Evolutionary conservation across 2,113 vertebrate species (phyloP), one percentile per base, ranked within the genome.

Genomic region (Pristiophorus japonicus): DNA sequence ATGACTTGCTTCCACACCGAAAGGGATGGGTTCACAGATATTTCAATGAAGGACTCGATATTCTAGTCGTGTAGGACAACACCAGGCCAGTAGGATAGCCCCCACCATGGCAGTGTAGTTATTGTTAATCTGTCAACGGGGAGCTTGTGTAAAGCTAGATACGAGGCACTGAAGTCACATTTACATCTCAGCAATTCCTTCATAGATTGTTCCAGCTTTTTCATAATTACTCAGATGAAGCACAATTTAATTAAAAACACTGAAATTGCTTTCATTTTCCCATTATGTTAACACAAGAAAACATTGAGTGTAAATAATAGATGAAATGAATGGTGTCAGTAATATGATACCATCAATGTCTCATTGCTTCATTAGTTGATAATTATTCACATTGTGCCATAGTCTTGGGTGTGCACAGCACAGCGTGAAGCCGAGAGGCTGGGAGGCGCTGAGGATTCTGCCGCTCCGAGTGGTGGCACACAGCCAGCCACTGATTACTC

Each of bases 191-290:
- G 84, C 7, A 51, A 87, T 55, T 51, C 47, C 81, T 20, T 47
- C 38, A 38, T 16, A 85, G 38, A 47, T 47, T 85, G 7, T 85
- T 47, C 38, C 81, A 81, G 67, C 75, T 16, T 42, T 2, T 81
- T 16, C 16, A 84, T 84, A 22, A 1, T 87, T 30, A 87, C 11
- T 87, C 22, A 55, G 27, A 87, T 87, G 84, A 51, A 51, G 84
- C 81, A 51, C 10, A 51, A 87, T 87, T 87, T 87, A 87, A 87
- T 55, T 87, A 51, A 87, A 85, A 87, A 7, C 24, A 24, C 84
- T 51, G 81, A 85, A 51, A 87, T 51, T 87, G 47, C 47, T 87
- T 87, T 87, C 22, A 87, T 87, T 87, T 55, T 87, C 84, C 45
- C 7, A 87, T 30, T 59, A 8, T 59, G 59, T 59, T 24, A n/a